Conservation (phyloP, 2,888 invertebrate species). For the Podotricha telesiphe region DNA sequence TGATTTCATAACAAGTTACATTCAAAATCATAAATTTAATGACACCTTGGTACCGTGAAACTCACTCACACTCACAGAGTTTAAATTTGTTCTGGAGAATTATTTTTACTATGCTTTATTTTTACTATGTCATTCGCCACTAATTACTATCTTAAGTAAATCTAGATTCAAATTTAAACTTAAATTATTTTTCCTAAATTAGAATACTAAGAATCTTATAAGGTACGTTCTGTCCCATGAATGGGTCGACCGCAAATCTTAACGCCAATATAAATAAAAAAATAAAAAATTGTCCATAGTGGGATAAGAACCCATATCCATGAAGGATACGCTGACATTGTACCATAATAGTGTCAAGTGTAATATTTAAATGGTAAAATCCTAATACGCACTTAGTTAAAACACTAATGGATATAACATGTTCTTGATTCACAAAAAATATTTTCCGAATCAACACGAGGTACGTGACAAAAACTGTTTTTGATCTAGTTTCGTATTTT, state of each 20-base stretch:
- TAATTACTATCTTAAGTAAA: no score
- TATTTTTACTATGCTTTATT: no score
- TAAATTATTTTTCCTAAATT: no score
- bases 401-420: slow-evolving; percentile 19
- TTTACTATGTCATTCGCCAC: no score
- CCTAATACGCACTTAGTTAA: slow-evolving; percentile 7
- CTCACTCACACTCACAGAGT: no score
- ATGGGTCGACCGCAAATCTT: no score
- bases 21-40: slow-evolving; percentile 2
- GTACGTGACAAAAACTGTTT: slow-evolving; percentile 28
- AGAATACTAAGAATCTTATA: no score
- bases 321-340: neutral
- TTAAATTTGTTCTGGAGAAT: neutral
- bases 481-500: neutral
- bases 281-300: neutral
- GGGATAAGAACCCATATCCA: neutral
- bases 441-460: neutral
- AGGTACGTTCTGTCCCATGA: no score
- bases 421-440: slow-evolving; percentile 8
- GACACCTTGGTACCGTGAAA: no score
- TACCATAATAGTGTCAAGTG: neutral
- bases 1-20: slow-evolving; percentile 13
- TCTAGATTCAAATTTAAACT: no score
- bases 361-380: slow-evolving; percentile 14
- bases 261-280: neutral